A percentile compares a stretch with the other conserved stretches of the same genome.
Evolutionary conservation across 2,797 vertebrate species (phyloP).

Genomic region (Champsocephalus gunnari): DNA sequence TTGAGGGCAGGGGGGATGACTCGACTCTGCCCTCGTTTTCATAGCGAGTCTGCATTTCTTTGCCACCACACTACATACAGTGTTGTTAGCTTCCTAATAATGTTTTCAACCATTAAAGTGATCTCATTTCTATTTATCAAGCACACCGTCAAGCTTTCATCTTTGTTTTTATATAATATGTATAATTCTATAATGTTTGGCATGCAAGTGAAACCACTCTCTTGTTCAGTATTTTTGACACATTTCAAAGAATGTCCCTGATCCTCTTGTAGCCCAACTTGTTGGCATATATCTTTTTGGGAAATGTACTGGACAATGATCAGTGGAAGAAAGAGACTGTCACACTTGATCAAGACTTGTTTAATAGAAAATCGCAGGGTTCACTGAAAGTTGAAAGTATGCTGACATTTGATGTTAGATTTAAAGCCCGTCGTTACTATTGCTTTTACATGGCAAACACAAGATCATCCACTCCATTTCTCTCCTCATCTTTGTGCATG

Average conservation of each 20-base stretch:
- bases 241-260: constrained; percentile 82
- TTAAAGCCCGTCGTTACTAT: constrained; percentile 60
- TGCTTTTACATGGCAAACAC: constrained; percentile 49
- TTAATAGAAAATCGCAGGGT: constrained; percentile 61
- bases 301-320: constrained; percentile 70
- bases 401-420: constrained; percentile 37
- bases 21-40: constrained; percentile 17
- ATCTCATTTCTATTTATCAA: constrained; percentile 6
- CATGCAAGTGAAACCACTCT: constrained; percentile 83
- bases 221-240: constrained; percentile 79
- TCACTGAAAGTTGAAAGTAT: constrained; percentile 65
- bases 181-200: constrained; percentile 66
- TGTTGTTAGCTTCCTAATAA: neutral
- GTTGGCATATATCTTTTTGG: constrained; percentile 54
- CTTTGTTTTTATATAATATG: constrained; percentile 39
- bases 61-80: constrained; percentile 14
- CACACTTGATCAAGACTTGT: constrained; percentile 65
- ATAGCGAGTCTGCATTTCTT: constrained; percentile 7
- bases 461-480: constrained; percentile 42
- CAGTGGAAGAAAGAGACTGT: constrained; percentile 69
- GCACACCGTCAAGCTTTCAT: neutral
- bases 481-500: constrained; percentile 21
- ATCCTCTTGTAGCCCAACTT: constrained; percentile 81
- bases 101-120: constrained; percentile 1
- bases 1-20: constrained; percentile 43